Conservation (phyloP, 2,888 invertebrate species). For the Caenorhabditis sinica region DNA sequence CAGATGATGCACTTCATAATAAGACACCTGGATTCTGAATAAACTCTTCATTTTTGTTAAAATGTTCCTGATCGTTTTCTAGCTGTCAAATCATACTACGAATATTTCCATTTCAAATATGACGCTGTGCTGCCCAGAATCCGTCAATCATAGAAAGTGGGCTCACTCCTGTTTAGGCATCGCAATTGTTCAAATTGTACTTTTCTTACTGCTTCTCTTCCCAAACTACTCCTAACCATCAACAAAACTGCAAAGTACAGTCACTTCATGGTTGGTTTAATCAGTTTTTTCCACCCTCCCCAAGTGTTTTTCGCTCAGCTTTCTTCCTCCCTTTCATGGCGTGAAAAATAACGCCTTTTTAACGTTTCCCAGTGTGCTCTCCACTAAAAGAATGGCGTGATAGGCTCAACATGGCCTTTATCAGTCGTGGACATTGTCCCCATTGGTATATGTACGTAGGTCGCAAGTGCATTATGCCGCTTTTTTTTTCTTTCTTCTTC, state of each 20-base stretch:
- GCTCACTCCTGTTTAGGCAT: not conserved
- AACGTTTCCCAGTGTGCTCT: not conserved
- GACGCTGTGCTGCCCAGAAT: not conserved
- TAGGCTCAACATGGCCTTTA: conserved; percentile 41
- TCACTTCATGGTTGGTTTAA: not conserved
- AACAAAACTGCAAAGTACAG: conserved; percentile 26
- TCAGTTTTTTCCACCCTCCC: conserved; percentile 12
- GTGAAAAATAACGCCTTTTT: conserved; percentile 42
- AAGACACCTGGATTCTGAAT: no score
- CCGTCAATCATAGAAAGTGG: not conserved
- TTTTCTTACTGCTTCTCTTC: not conserved
- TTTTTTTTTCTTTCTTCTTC: not conserved
- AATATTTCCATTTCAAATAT: not conserved
- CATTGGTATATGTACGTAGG: conserved; percentile 58
- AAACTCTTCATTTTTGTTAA: not conserved
- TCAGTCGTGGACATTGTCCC: conserved; percentile 65
- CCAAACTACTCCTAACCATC: not conserved
- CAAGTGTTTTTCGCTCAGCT: conserved; percentile 6
- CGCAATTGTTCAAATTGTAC: not conserved
- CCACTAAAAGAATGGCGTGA: conserved; percentile 51
- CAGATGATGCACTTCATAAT: no score
- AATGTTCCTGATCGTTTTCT: no score
- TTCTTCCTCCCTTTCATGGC: not conserved
- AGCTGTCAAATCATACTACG: conserved; percentile 1
- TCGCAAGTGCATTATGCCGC: conserved; percentile 47